A percentile compares a stretch with the other conserved stretches of the same genome.
phyloP scores from a whole-genome alignment of 2,113 vertebrate species.

The Cyphomyrus plagiostoma region DNA sequence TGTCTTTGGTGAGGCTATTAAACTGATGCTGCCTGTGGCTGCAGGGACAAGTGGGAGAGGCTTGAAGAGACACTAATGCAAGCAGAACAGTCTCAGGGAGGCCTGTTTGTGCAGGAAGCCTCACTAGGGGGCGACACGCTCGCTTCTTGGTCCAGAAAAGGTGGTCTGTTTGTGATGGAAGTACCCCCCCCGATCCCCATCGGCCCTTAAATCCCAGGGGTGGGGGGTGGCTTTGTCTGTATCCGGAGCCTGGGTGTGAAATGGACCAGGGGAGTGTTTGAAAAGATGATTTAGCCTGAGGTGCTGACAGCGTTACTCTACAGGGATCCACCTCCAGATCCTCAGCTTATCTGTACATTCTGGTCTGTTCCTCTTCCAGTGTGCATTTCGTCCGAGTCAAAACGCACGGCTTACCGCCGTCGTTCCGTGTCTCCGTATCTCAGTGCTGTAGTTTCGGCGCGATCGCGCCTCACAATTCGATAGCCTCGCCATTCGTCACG shows the following conservation, averaged over 20 bases:
- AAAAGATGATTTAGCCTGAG: background rate
- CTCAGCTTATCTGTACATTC: background rate
- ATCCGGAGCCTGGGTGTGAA: background rate
- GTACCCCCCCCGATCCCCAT: too few species aligned
- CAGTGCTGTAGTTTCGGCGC: too few species aligned
- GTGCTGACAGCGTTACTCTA: background rate
- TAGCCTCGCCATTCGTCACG: slow-evolving; percentile 38
- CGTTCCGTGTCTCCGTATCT: background rate
- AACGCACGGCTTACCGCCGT: too few species aligned
- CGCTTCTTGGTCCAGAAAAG: background rate
- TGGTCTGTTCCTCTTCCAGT: background rate
- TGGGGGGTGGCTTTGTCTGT: background rate
- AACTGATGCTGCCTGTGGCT: background rate
- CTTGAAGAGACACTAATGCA: background rate
- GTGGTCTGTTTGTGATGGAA: background rate
- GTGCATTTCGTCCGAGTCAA: background rate
- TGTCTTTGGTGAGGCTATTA: background rate
- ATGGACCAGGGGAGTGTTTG: background rate
- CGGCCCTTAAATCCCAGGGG: too few species aligned
- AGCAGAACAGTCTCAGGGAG: background rate
- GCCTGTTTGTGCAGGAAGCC: background rate
- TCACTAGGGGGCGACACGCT: background rate
- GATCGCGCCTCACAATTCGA: slow-evolving; percentile 33
- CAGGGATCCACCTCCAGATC: background rate
- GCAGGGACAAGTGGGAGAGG: background rate